Base-by-base conservation (phyloP, 2,888 invertebrate genomes). In the Dasysyrphus albostriatus region DNA sequence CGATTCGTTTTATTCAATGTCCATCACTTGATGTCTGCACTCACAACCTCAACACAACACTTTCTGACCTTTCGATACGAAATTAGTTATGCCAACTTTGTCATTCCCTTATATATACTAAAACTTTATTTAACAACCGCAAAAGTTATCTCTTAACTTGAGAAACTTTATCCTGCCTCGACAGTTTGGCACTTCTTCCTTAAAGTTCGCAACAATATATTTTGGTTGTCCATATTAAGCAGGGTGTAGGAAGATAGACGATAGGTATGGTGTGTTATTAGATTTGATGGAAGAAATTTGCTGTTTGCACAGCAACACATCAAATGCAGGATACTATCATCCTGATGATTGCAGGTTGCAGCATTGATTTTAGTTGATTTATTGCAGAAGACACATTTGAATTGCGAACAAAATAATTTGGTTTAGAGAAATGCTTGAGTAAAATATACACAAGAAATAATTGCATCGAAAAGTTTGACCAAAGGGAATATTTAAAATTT, bases 81-180 rank as follows among this genome's bases (percentile, higher is more conserved):
- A 65, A 65, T 65, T 47, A 65, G 32, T 16, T 34, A 10, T 16
- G 16, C 32, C 47, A 65, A 65, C 47, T 65, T 47, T 65, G 47
- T 65, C 32, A 47, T 47, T 65, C 29, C 24, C 65, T 63, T 39
- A 39, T n/a, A n/a, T n/a, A n/a, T n/a, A n/a, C 47, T 16, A 5
- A 10, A 65, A 65, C 47, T 65, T 65, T 16, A n/a, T 10, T 16
- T 29, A 65, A 47, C 65, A 65, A 65, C 65, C 65, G 12, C 65
- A 65, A 65, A 65, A 65, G 16, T 65, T 65, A 44, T 47, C 8
- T 32, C 29, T 24, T 39, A 63, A 44, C 29, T 32, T 12, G 10
- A 47, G 32, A 47, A 65, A 65, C 47, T 65, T 65, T 65, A 47
- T 65, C 8, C 24, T 24, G 3, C 24, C 34, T 34, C 47, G 65